phyloP scores from a whole-genome alignment of 2,888 invertebrate species.

The Phyllotreta striolata region DNA sequence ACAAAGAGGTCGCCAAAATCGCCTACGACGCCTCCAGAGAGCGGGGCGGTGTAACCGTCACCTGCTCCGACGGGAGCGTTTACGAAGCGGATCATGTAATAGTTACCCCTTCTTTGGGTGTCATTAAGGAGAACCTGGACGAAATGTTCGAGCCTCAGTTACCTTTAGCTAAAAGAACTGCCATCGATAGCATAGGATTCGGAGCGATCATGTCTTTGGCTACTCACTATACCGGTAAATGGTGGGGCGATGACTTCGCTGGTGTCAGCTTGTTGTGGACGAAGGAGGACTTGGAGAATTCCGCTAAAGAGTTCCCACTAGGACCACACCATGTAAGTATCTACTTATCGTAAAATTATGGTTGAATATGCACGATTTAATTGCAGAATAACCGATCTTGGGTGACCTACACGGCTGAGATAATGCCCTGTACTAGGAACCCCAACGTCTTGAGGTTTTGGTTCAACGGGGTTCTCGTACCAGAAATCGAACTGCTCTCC shows the following conservation, averaged over 20 bases:
- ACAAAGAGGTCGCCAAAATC: conserved; percentile 46
- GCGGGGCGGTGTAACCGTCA: conserved; percentile 54
- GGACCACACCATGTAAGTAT: conserved; percentile 40
- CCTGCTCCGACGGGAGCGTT: conserved; percentile 62
- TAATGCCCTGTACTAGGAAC: conserved; percentile 53
- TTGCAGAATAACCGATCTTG: conserved; percentile 40
- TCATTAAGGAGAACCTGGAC: conserved; percentile 43
- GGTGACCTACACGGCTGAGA: conserved; percentile 35
- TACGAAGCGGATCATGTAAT: conserved; percentile 69
- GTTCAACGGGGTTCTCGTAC: conserved; percentile 70
- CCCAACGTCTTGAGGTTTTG: conserved; percentile 71
- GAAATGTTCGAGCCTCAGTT: conserved; percentile 43
- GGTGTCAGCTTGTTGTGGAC: conserved; percentile 44
- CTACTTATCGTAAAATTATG: background rate
- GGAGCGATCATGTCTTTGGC: conserved; percentile 44
- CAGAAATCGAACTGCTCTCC: conserved; percentile 67
- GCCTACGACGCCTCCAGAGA: conserved; percentile 3
- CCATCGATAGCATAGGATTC: conserved; percentile 45
- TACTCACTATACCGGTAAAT: conserved; percentile 39
- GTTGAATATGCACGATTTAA: background rate
- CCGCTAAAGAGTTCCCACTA: conserved; percentile 48
- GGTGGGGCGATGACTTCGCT: conserved; percentile 40
- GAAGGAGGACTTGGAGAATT: conserved; percentile 39
- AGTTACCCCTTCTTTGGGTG: conserved; percentile 61
- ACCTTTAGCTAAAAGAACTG: conserved; percentile 39